phyloP scores from a whole-genome alignment of 1,140 invertebrate species.

The Pinna nobilis region DNA sequence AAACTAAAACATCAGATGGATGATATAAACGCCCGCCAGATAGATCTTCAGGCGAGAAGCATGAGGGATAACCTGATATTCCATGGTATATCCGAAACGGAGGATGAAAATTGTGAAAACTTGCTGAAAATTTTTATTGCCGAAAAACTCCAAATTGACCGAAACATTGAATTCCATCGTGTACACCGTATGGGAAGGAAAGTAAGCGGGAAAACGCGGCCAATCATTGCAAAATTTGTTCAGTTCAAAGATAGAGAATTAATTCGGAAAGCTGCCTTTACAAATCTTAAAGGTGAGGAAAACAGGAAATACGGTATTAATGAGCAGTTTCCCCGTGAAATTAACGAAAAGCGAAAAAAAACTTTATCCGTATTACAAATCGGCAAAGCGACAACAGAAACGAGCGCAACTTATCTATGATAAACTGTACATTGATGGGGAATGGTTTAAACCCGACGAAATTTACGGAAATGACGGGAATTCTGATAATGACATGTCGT shows the following conservation, averaged over 20 bases:
- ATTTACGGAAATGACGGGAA: too few relatives aligned
- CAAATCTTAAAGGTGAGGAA: background rate
- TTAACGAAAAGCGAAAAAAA: background rate
- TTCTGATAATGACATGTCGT: background rate
- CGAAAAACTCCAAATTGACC: background rate
- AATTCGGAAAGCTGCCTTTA: background rate
- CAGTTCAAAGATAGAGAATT: background rate
- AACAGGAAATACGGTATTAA: background rate
- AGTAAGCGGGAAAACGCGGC: background rate
- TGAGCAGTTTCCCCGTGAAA: slow-evolving; percentile 5
- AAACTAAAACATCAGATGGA: background rate
- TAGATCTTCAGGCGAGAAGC: slow-evolving; percentile 17
- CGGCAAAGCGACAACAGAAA: background rate
- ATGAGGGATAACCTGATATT: slow-evolving; percentile 21
- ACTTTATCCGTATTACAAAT: background rate
- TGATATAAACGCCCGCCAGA: background rate
- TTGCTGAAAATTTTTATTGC: background rate
- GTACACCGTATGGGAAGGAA: slow-evolving; percentile 4
- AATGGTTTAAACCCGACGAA: background rate
- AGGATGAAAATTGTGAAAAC: slow-evolving; percentile 3
- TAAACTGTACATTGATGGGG: slow-evolving; percentile 1
- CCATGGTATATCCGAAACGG: background rate
- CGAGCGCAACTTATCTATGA: background rate
- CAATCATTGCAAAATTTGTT: slow-evolving; percentile 16
- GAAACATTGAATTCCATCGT: background rate